Evolutionary conservation across 1,140 invertebrate genomes (phyloP).

Genomic region (Aphelenchoides besseyi): DNA sequence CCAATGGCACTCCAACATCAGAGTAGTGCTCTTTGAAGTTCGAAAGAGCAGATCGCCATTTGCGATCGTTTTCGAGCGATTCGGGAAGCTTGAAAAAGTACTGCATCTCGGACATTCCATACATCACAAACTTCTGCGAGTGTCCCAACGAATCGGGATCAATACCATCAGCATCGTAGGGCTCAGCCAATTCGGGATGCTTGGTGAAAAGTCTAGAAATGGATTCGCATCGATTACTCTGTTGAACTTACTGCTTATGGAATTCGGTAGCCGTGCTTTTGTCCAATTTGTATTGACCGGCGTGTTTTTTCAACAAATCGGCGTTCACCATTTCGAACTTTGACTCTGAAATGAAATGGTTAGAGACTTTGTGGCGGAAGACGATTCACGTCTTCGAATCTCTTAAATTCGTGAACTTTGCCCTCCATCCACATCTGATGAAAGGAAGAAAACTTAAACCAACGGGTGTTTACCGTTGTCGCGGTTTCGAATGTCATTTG

Average conservation of each 20-base stretch:
- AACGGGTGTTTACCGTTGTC: no score
- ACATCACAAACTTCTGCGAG: constrained; percentile 38
- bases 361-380: no score
- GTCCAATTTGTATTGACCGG: constrained; percentile 32
- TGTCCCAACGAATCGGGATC: constrained; percentile 25
- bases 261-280: constrained; percentile 40
- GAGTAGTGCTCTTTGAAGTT: constrained; percentile 42
- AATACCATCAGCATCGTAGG: constrained; percentile 38
- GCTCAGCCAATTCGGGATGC: constrained; percentile 35
- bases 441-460: no score
- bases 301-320: constrained; percentile 15
- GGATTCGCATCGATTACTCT: background rate
- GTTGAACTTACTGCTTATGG: constrained; percentile 36
- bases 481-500: no score
- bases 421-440: no score
- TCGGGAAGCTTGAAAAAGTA: constrained; percentile 36
- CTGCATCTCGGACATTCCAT: constrained; percentile 26
- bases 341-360: no score
- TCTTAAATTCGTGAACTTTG: no score
- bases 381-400: no score
- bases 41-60: constrained; percentile 26
- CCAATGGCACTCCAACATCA: constrained; percentile 30
- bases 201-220: constrained; percentile 36
- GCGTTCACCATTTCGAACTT: constrained; percentile 17
- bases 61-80: constrained; percentile 20